A percentile compares a stretch with the other conserved stretches of the same genome.
Conservation (phyloP, 2,888 invertebrate species). For the Rhopalosiphum nymphaeae region DNA sequence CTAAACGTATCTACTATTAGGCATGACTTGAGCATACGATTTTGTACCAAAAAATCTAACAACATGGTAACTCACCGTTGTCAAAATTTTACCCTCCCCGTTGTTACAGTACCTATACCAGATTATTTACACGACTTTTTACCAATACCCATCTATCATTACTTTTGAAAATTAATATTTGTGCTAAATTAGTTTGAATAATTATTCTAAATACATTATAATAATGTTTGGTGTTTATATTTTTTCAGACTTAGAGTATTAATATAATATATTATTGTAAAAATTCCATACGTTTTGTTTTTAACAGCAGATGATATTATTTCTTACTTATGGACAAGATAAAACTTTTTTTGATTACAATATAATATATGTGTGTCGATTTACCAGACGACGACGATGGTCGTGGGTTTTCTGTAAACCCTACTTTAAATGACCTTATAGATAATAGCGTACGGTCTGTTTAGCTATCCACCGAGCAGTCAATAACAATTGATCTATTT, state of each 20-base stretch:
- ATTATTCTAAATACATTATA: not conserved
- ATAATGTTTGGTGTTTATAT: not conserved
- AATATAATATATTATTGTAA: not conserved
- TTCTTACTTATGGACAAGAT: not conserved
- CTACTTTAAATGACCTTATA: not conserved
- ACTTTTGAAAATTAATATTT: not conserved
- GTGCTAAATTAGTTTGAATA: not conserved
- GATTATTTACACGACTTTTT: not conserved
- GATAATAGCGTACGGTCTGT: not conserved
- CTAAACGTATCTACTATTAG: no score
- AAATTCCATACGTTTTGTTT: not conserved
- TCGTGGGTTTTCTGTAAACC: not conserved
- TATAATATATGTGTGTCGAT: not conserved
- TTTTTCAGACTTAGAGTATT: not conserved
- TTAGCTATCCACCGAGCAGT: not conserved
- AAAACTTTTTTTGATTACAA: not conserved
- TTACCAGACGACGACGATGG: no score
- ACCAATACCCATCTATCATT: not conserved
- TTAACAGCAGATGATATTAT: not conserved
- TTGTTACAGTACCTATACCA: no score
- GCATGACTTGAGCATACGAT: no score
- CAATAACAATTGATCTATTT: constrained; percentile 29
- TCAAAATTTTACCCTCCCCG: no score
- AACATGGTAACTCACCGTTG: no score
- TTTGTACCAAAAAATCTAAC: no score